Evolutionary conservation across 2,113 vertebrate species (phyloP).

Genomic region (Monopterus albus): DNA sequence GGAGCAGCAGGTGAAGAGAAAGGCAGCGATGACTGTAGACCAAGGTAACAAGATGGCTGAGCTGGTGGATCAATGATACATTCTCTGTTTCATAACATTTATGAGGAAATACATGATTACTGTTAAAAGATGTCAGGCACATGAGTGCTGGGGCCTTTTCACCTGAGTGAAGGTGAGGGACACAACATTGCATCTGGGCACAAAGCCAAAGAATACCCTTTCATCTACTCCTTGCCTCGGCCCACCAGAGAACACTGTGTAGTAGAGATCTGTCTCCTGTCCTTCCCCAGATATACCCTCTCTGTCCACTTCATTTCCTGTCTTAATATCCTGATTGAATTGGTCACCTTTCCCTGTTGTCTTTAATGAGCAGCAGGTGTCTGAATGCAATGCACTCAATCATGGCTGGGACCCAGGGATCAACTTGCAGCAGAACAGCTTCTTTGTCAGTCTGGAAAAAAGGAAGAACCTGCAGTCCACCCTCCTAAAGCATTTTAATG

Average conservation of each 20-base stretch:
- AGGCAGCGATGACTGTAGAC: neutral
- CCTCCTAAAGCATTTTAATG: slow-evolving; percentile 42
- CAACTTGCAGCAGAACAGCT: slow-evolving; percentile 18
- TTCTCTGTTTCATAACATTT: slow-evolving; percentile 71
- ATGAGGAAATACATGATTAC: slow-evolving; percentile 73
- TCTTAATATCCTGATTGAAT: slow-evolving; percentile 73
- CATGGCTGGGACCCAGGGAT: slow-evolving; percentile 32
- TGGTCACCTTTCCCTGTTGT: slow-evolving; percentile 67
- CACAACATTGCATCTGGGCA: slow-evolving; percentile 63
- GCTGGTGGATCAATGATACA: slow-evolving; percentile 63
- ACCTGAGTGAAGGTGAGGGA: slow-evolving; percentile 59
- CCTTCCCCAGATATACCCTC: slow-evolving; percentile 6
- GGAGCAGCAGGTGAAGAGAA: slow-evolving; percentile 21
- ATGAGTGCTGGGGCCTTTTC: slow-evolving; percentile 42
- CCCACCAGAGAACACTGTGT: slow-evolving; percentile 26
- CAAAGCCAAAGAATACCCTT: slow-evolving; percentile 51
- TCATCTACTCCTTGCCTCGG: slow-evolving; percentile 22
- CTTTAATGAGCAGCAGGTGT: slow-evolving; percentile 75
- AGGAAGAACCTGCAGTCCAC: slow-evolving; percentile 23
- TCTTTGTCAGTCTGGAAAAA: slow-evolving; percentile 23
- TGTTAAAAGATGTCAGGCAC: slow-evolving; percentile 67
- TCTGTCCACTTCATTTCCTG: slow-evolving; percentile 67
- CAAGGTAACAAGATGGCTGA: slow-evolving; percentile 42
- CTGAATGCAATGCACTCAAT: slow-evolving; percentile 51
- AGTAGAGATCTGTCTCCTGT: neutral